phyloP scores from a whole-genome alignment of 1,140 invertebrate genomes.

The Euschistus heros region DNA sequence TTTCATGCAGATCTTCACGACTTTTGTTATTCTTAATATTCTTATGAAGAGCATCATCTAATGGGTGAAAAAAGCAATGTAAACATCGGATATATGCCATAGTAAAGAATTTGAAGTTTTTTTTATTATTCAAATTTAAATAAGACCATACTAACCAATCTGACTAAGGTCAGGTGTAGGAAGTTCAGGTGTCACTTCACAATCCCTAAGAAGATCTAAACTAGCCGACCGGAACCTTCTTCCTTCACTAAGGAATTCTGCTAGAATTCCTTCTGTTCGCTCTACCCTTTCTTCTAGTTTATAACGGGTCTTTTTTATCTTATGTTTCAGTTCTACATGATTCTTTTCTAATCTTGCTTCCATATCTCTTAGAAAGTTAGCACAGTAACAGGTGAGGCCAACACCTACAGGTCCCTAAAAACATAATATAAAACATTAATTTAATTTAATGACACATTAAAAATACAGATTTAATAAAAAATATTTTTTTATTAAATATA shows the following conservation, averaged over 20 bases:
- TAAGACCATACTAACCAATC: background rate
- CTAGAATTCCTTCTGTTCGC: constrained; percentile 19
- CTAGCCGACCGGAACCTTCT: background rate
- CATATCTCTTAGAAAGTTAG: constrained; percentile 68
- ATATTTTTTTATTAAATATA: too few relatives aligned
- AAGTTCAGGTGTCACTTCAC: constrained; percentile 5
- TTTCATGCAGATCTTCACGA: background rate
- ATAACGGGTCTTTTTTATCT: constrained; percentile 70
- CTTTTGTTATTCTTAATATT: too few relatives aligned
- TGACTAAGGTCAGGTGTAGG: constrained; percentile 5
- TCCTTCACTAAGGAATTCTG: background rate
- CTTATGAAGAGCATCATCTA: too few relatives aligned
- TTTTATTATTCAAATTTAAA: too few relatives aligned
- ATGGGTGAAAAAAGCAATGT: too few relatives aligned
- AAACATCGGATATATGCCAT: too few relatives aligned
- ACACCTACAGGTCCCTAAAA: constrained; percentile 71
- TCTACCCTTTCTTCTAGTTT: constrained; percentile 64
- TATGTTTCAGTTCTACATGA: constrained; percentile 72
- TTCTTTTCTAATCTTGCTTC: constrained; percentile 75
- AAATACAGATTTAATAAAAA: too few relatives aligned
- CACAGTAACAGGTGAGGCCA: constrained; percentile 71
- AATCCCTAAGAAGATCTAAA: constrained; percentile 7
- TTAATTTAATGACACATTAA: too few relatives aligned
- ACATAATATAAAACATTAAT: background rate
- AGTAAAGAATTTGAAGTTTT: too few relatives aligned